Conservation (phyloP, 1,140 invertebrate species). For the Leptestheria dahalacensis region DNA sequence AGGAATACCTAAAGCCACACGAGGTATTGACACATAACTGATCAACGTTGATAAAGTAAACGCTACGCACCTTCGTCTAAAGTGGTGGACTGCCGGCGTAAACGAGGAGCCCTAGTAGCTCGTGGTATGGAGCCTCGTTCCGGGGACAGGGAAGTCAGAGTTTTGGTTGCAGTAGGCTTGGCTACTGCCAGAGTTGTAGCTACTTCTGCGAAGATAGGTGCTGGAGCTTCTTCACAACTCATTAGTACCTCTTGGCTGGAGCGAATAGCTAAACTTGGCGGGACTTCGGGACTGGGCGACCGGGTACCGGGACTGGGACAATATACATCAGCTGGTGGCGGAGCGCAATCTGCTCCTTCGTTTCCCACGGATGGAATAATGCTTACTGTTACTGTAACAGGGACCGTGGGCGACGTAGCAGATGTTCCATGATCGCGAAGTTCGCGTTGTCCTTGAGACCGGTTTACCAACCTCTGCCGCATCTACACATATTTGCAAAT, state of each 20-base stretch:
- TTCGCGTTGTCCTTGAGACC: not conserved
- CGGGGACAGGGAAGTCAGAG: not conserved
- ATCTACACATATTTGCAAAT: too few relatives aligned
- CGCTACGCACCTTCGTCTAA: slow-evolving; percentile 58
- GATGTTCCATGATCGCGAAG: not conserved
- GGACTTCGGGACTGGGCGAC: not conserved
- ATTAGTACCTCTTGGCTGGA: too few relatives aligned
- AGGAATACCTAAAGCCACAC: slow-evolving; percentile 33
- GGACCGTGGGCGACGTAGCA: not conserved
- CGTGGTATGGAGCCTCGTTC: not conserved
- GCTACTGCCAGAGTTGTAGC: not conserved
- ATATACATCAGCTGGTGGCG: not conserved
- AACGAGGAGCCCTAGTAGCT: slow-evolving; percentile 41
- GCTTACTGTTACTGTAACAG: not conserved
- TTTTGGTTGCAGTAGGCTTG: not conserved
- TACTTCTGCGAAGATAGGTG: not conserved
- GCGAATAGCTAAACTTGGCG: too few relatives aligned
- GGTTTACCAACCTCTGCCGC: not conserved
- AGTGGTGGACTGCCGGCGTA: slow-evolving; percentile 69
- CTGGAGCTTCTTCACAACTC: not conserved
- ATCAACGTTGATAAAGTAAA: too few relatives aligned
- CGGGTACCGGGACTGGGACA: not conserved
- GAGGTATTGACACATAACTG: too few relatives aligned
- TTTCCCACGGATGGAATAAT: not conserved
- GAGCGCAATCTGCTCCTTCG: not conserved